Evolutionary conservation across 2,888 invertebrate genomes (phyloP).

Genomic region (Euspilapteryx auroguttella): DNA sequence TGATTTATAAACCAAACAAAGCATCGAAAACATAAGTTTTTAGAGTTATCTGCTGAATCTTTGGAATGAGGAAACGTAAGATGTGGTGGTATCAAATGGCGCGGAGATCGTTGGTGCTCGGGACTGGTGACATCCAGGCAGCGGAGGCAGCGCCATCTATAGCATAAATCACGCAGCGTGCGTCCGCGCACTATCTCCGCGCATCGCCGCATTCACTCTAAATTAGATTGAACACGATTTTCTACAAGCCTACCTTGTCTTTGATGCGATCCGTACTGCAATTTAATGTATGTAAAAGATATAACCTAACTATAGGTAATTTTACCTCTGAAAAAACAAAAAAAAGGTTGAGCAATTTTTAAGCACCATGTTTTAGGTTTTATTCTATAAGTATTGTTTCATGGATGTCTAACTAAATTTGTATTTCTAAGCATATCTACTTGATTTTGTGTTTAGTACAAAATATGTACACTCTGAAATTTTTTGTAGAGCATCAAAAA

Average conservation of each 20-base stretch:
- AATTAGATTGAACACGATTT: slow-evolving; percentile 31
- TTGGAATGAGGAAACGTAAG: slow-evolving; percentile 5
- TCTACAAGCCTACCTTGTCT: slow-evolving; percentile 11
- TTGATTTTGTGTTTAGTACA: too few relatives aligned
- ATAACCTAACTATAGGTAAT: too few relatives aligned
- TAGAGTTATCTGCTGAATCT: slow-evolving; percentile 1
- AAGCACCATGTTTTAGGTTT: too few relatives aligned
- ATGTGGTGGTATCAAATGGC: slow-evolving; percentile 1
- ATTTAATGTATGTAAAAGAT: too few relatives aligned
- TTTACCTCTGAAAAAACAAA: too few relatives aligned
- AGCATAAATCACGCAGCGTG: slow-evolving; percentile 43
- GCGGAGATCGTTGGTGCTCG: neutral
- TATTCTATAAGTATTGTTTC: too few relatives aligned
- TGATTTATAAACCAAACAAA: neutral
- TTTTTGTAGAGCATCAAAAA: too few relatives aligned
- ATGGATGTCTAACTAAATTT: too few relatives aligned
- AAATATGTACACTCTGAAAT: too few relatives aligned
- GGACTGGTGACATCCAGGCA: slow-evolving; percentile 1
- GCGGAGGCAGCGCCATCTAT: slow-evolving; percentile 7
- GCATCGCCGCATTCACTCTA: slow-evolving; percentile 24
- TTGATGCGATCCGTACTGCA: slow-evolving; percentile 8
- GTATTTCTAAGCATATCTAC: too few relatives aligned
- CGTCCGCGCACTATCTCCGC: slow-evolving; percentile 8
- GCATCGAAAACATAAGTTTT: slow-evolving; percentile 1
- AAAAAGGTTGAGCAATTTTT: too few relatives aligned